Percentiles rank a stretch among this genome's conserved stretches.
These are phyloP conservation scores for Potorous gilbertii DNA, from an alignment of 2,797 vertebrate species.

Conservation along the genomic window DNA sequence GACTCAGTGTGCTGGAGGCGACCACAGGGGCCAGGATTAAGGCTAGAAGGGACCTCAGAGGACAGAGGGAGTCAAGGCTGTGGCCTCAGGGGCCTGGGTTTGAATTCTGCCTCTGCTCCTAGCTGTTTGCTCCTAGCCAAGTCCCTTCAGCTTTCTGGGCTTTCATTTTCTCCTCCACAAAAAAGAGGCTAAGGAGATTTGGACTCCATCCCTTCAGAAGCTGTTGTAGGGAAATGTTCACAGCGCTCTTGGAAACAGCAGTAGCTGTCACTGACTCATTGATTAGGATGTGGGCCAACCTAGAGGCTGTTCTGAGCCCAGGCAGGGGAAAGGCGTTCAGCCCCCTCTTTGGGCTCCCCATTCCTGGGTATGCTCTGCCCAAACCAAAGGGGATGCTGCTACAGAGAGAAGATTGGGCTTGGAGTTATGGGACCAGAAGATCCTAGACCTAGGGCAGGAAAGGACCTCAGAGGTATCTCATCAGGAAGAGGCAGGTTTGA, in stretches of 20 bases:
- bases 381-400: not conserved
- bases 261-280: not conserved
- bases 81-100: not conserved
- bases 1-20: not conserved
- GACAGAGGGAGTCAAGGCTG: fast-evolving
- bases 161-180: not conserved
- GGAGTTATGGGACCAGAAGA: not conserved
- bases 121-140: not conserved
- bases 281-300: not conserved
- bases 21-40: not conserved
- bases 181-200: not conserved
- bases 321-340: not conserved
- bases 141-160: not conserved
- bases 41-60: not conserved
- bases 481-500: not conserved
- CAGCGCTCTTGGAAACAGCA: not conserved
- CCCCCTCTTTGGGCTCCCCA: not conserved
- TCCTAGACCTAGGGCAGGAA: not conserved
- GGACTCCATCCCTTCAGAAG: not conserved
- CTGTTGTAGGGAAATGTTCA: not conserved
- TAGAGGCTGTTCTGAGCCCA: not conserved
- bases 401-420: not conserved
- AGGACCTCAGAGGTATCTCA: not conserved
- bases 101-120: not conserved
- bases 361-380: not conserved